Evolutionary conservation across 2,113 vertebrate species (phyloP), one percentile per base, ranked within the genome.

Genomic region (Micronycteris hirsuta): DNA sequence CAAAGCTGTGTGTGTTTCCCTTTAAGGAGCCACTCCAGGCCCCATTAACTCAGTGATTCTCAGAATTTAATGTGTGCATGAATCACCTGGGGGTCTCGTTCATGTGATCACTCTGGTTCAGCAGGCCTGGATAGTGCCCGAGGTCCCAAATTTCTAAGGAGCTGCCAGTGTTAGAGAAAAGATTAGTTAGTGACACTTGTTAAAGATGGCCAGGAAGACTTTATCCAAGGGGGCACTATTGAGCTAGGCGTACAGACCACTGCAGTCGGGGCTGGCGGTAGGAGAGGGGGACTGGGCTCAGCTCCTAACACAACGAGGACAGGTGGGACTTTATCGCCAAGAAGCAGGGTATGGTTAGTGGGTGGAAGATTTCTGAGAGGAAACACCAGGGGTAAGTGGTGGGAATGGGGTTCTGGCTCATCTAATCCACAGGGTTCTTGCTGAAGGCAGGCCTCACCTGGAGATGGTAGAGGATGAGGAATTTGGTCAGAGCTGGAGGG

Each of bases 81-180:
- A n/a, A 41, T 65, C 70, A 67, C 54, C 54, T 63, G 78, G 49
- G 38, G 19, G 38, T 43, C 36, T 85, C n/a, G 13, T 19, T 28
- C 33, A 41, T 0, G 0, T 16, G 19, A 2, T 1, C 0, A 0
- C 41, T 71, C 45, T 45, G 70, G 70, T 54, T 65, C 36, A 16
- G 70, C 0, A 78, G 52, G 61, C 49, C 43, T 33, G 65, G 38
- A 49, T 11, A 33, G 26, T n/a, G 13, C 84, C 14, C 6, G 33
- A 86, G 58, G 56, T 3, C 24, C 49, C 26, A 36, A 13, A 1
- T 76, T 49, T 63, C 71, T 68, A 74, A 81, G 61, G 56, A 49
- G 52, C 22, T 89, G 54, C 15, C 26, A 14, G 45, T 47, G n/a
- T 31, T 84, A 49, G 71, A 71, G 22, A 78, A 85, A 78, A 70